Base-by-base conservation (phyloP, 2,113 vertebrate species). In the Vulpes vulpes region DNA sequence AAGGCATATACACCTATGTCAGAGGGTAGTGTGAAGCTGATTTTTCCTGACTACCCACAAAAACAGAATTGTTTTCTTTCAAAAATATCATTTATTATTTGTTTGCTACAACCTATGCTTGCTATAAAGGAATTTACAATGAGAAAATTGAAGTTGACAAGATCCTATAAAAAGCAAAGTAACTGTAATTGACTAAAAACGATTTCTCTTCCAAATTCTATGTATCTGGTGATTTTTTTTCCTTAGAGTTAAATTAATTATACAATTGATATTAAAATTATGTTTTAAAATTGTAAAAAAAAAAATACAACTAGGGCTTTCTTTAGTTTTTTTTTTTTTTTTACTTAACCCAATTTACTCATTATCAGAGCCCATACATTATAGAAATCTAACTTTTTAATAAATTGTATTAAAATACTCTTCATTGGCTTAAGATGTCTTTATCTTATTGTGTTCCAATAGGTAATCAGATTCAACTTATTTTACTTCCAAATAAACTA, bases 31-130 rank as follows among this genome's bases (percentile, higher is more conserved):
- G 19, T 27, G 11, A 94, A 94, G 43, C 62, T 73, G 11, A 3
- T 91, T 57, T 51, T 69, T 90, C 10, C 32, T 49, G 32, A 96
- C 11, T 94, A 73, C 7, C 59, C 51, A 80, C 53, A 14, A 86
- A 95, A 92, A 43, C 3, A 84, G 4, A 92, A 19, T 15, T 49
- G 67, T 83, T 82, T 94, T 74, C 7, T 83, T 92, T 65, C 27
- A 87, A 23, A 78, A 89, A 32, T 23, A 87, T 20, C 8, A 35
- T 30, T 81, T 94, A 93, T 91, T 95, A 60, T 85, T 79, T 80
- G 27, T 69, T 87, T 94, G 11, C 10, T 88, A 93, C 81, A 9
- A 38, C 38, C 16, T 69, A 43, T 62, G 43, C 9, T 8, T 85
- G 20, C 73, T 49, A 94, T 23, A 87, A 90, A 94, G 8, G 14